These are phyloP conservation scores for Harpalus rubripes DNA, from an alignment of 2,888 invertebrate genomes.

Conservation along the genomic window DNA sequence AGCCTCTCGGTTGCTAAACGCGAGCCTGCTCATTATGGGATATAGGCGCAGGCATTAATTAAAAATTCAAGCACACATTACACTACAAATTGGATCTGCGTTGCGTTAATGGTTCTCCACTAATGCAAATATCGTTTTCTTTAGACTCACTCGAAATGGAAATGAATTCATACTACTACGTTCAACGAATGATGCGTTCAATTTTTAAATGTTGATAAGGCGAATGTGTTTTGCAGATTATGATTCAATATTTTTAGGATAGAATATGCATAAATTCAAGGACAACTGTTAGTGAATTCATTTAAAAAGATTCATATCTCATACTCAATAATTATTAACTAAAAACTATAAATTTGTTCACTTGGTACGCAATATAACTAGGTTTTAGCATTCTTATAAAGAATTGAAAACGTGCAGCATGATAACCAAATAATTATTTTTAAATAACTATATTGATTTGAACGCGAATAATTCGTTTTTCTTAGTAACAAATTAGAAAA, in stretches of 20 bases:
- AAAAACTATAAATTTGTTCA: no score
- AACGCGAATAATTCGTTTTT: no score
- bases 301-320: no score
- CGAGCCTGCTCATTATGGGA: slow-evolving; percentile 37
- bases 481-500: no score
- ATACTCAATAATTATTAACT: no score
- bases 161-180: background rate
- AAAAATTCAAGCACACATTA: slow-evolving; percentile 53
- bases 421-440: no score
- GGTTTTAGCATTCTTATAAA: no score
- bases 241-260: background rate
- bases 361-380: no score
- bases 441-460: no score
- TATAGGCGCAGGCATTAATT: slow-evolving; percentile 18
- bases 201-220: no score
- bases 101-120: slow-evolving; percentile 21
- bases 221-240: background rate
- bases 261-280: background rate
- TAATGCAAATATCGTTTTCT: slow-evolving; percentile 22
- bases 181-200: background rate
- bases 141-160: background rate
- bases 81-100: slow-evolving; percentile 32
- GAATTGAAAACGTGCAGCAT: no score
- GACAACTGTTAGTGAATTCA: no score
- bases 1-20: slow-evolving; percentile 35